Percentiles rank a stretch among this genome's conserved stretches.
phyloP scores from a whole-genome alignment of 2,113 vertebrate genomes.

The Laticauda laticaudata region DNA sequence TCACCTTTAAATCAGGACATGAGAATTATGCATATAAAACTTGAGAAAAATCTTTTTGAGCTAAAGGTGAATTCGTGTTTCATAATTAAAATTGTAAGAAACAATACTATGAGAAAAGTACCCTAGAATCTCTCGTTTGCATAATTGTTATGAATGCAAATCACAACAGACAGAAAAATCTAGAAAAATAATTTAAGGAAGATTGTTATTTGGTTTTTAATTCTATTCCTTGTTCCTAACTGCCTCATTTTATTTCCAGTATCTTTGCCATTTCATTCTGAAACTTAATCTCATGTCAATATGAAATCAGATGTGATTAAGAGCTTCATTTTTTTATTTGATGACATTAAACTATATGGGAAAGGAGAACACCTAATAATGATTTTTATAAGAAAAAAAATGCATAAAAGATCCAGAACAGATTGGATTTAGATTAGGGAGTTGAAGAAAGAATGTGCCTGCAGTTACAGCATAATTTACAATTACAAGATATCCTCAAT shows the following conservation, averaged over 20 bases:
- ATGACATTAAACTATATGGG: not conserved
- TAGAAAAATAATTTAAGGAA: not conserved
- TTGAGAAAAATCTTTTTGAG: not conserved
- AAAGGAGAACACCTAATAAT: not conserved
- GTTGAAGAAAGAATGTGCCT: not conserved
- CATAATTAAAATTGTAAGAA: not conserved
- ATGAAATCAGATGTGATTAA: not conserved
- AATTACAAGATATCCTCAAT: not conserved
- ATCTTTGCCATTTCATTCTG: not conserved
- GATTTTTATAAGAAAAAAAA: not conserved
- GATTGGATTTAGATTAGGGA: not conserved
- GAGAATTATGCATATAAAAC: not conserved
- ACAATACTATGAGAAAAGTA: not conserved
- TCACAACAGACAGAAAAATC: not conserved
- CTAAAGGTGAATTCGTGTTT: not conserved
- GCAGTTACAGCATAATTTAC: not conserved
- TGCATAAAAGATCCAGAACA: not conserved
- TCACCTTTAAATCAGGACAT: not conserved
- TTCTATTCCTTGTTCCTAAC: not conserved
- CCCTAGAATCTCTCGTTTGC: not conserved
- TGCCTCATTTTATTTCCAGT: not conserved
- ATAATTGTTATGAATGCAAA: not conserved
- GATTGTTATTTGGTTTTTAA: not conserved
- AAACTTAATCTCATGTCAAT: not conserved
- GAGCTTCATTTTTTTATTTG: not conserved